phyloP scores from a whole-genome alignment of 2,797 vertebrate genomes.

The Macrochelys suwanniensis region DNA sequence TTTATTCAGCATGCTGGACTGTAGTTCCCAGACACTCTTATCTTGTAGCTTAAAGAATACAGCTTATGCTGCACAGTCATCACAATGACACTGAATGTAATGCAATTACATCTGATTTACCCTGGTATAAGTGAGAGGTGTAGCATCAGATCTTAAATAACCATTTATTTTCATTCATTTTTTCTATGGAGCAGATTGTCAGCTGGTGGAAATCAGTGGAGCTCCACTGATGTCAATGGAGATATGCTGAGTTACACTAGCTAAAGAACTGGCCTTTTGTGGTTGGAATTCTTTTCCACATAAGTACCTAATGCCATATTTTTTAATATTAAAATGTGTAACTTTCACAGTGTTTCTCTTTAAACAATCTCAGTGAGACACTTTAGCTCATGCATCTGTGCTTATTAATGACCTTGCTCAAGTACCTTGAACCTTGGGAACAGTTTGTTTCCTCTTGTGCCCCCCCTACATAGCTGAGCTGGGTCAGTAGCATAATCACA shows the following conservation, averaged over 20 bases:
- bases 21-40: neutral
- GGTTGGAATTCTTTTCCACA: neutral
- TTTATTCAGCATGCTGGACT: neutral
- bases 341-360: neutral
- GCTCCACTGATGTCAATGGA: neutral
- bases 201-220: neutral
- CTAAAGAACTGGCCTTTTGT: neutral
- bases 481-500: neutral
- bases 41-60: neutral
- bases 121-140: neutral
- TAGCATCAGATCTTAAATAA: neutral
- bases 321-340: neutral
- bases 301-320: neutral
- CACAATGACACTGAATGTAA: neutral
- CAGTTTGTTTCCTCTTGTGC: neutral
- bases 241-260: neutral
- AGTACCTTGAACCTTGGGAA: neutral
- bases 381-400: neutral
- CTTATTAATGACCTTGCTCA: neutral
- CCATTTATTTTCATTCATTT: neutral
- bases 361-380: neutral
- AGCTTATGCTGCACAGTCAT: neutral
- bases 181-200: fast-evolving
- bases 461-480: neutral
- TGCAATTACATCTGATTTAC: neutral